A percentile compares a stretch with the other conserved stretches of the same genome.
These are phyloP conservation scores for Augiades crinisus DNA, from an alignment of 2,888 invertebrate genomes.

Conservation along the genomic window DNA sequence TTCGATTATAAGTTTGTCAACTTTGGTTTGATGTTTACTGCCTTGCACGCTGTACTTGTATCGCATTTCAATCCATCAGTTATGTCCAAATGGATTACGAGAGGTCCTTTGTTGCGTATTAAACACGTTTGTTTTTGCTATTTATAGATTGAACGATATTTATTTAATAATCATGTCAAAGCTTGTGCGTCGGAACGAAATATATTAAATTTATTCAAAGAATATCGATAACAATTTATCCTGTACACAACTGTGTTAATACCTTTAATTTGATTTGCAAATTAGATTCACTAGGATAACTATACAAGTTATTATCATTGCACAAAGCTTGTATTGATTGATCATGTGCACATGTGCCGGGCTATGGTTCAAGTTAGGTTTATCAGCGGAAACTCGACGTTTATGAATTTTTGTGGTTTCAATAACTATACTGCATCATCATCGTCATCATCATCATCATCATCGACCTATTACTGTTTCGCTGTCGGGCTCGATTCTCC, in stretches of 20 bases:
- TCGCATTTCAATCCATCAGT: background rate
- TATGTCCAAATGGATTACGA: conserved; percentile 11
- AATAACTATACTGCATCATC: no score
- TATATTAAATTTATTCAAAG: conserved; percentile 2
- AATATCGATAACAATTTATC: conserved; percentile 5
- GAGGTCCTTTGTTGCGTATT: conserved; percentile 7
- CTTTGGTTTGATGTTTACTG: conserved; percentile 14
- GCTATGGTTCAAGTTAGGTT: conserved; percentile 6
- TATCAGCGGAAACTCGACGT: background rate
- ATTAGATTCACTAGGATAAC: background rate
- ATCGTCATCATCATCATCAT: no score
- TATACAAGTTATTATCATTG: conserved; percentile 1
- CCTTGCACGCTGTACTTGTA: background rate
- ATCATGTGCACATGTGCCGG: conserved; percentile 4
- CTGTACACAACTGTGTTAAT: background rate
- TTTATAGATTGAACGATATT: background rate
- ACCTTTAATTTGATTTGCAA: conserved; percentile 15
- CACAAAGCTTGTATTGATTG: conserved; percentile 7
- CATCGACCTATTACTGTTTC: no score
- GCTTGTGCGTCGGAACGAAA: background rate
- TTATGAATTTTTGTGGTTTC: background rate
- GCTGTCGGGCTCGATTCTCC: no score
- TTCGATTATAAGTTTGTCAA: conserved; percentile 30
- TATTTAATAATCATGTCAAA: no score
- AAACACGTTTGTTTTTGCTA: conserved; percentile 8